Evolutionary conservation across 30 jellyfish, hydroid and myxozoan genomes (phyloP).

Genomic region (Aurelia coerulea): DNA sequence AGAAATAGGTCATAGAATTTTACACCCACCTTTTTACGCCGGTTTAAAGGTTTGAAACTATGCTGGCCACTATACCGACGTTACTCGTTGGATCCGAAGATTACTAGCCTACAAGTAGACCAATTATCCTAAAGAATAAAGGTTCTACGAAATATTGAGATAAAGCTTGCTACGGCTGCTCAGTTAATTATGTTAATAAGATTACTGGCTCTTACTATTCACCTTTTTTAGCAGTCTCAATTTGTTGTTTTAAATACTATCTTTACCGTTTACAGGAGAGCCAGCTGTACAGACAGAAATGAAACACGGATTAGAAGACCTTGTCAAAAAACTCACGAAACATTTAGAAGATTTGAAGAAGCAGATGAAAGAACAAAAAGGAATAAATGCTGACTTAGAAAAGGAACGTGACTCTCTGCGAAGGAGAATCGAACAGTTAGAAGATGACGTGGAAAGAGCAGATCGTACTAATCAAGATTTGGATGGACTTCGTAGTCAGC

Average conservation of each 20-base stretch:
- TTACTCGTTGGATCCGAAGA: too few species aligned
- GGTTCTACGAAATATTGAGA: too few species aligned
- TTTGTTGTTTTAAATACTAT: background rate
- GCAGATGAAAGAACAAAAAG: slow-evolving; percentile 41
- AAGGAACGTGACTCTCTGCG: slow-evolving; percentile 35
- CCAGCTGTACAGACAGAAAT: slow-evolving; percentile 30
- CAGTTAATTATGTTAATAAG: too few species aligned
- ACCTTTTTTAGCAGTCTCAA: too few species aligned
- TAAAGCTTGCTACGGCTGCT: too few species aligned
- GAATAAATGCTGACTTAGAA: slow-evolving; percentile 31
- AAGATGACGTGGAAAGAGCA: slow-evolving; percentile 2
- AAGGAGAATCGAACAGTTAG: slow-evolving; percentile 38
- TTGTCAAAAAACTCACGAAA: slow-evolving; percentile 29
- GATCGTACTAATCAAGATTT: background rate
- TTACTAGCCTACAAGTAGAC: too few species aligned
- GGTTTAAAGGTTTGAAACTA: too few species aligned
- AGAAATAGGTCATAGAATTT: too few species aligned
- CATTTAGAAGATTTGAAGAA: slow-evolving; percentile 33
- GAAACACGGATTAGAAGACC: slow-evolving; percentile 55
- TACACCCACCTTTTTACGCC: too few species aligned
- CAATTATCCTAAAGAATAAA: too few species aligned
- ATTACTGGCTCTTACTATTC: too few species aligned
- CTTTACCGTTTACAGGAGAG: slow-evolving; percentile 6
- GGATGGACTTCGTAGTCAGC: slow-evolving; percentile 20
- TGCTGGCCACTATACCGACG: too few species aligned